Conservation (phyloP, 2,797 vertebrate species). For the Enteromius afrohamiltoni region DNA sequence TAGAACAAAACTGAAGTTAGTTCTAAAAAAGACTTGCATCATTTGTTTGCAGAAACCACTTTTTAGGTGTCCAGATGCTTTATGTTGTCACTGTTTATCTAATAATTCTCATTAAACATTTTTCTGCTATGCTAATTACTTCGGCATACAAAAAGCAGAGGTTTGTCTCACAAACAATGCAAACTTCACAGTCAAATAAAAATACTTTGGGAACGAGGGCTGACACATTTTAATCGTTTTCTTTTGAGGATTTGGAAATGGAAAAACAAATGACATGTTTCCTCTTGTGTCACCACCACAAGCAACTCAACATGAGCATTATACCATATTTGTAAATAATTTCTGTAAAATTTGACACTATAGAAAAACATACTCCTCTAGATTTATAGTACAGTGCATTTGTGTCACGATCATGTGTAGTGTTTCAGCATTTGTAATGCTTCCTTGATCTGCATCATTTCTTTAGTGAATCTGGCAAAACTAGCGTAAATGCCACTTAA, state of each 20-base stretch:
- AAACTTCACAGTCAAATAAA: not conserved
- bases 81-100: not conserved
- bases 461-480: not conserved
- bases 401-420: not conserved
- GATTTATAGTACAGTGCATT: not conserved
- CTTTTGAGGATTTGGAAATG: constrained; percentile 1
- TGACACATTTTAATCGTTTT: not conserved
- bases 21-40: not conserved
- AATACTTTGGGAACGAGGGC: not conserved
- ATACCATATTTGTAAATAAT: not conserved
- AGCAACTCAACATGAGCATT: not conserved
- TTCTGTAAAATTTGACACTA: not conserved
- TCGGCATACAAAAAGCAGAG: not conserved
- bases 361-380: not conserved
- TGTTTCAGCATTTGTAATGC: not conserved
- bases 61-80: not conserved
- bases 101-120: not conserved
- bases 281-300: not conserved
- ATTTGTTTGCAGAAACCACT: not conserved
- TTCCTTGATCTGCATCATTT: not conserved
- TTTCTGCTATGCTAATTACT: not conserved
- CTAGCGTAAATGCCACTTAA: not conserved
- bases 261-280: not conserved
- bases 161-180: not conserved
- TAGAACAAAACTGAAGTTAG: not conserved